phyloP scores from a whole-genome alignment of 1,140 invertebrate genomes.

The Drosophila aff. region DNA sequence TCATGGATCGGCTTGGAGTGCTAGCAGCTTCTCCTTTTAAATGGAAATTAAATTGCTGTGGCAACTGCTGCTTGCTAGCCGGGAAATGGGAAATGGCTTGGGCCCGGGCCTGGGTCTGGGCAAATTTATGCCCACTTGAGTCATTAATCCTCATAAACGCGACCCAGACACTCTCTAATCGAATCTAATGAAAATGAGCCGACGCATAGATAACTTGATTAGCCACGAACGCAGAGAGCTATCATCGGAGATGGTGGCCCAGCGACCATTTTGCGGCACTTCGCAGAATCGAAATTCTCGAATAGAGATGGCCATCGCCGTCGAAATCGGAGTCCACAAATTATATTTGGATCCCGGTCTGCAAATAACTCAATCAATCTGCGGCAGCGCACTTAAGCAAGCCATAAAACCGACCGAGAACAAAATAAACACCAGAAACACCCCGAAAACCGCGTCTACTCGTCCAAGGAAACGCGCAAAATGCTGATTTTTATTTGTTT shows the following conservation, averaged over 20 bases:
- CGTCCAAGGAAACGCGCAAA: constrained; percentile 62
- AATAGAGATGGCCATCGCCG: neutral
- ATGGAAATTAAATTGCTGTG: constrained; percentile 79
- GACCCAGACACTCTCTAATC: constrained; percentile 55
- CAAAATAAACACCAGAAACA: constrained; percentile 55
- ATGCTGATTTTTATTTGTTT: constrained; percentile 68
- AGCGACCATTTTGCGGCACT: neutral
- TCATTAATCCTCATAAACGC: constrained; percentile 79
- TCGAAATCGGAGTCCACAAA: constrained; percentile 18
- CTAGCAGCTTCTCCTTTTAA: constrained; percentile 52
- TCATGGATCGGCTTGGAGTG: constrained; percentile 34
- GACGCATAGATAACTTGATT: constrained; percentile 67
- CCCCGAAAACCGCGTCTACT: constrained; percentile 39
- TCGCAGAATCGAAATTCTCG: constrained; percentile 6
- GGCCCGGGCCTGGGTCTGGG: constrained; percentile 2
- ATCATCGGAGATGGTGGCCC: constrained; percentile 6
- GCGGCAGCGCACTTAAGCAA: constrained; percentile 59
- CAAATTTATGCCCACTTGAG: constrained; percentile 72
- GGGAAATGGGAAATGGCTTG: constrained; percentile 7
- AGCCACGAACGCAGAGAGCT: constrained; percentile 15
- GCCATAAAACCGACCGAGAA: constrained; percentile 69
- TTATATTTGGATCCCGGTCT: constrained; percentile 26
- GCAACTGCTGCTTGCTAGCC: constrained; percentile 36
- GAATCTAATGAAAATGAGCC: constrained; percentile 71
- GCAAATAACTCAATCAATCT: constrained; percentile 60